phyloP scores from a whole-genome alignment of 1,140 invertebrate genomes.

The Frieseomelitta varia region DNA sequence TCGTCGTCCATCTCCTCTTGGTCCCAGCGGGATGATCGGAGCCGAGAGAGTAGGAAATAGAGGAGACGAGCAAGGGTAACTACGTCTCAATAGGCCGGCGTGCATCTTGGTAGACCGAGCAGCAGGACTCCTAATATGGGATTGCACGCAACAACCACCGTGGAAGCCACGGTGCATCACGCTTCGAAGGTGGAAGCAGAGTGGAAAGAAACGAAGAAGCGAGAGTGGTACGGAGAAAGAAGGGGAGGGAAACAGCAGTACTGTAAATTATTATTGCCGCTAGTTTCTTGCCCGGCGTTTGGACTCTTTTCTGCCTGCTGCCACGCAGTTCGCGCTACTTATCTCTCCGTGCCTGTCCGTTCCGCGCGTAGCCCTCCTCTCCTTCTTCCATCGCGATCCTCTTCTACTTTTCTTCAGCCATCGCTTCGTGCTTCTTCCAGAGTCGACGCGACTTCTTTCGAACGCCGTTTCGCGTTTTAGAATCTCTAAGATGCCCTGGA shows the following conservation, averaged over 20 bases:
- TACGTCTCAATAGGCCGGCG: slow-evolving; percentile 66
- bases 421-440: not conserved
- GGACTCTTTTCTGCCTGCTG: slow-evolving; percentile 40
- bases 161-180: slow-evolving; percentile 24
- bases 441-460: not conserved
- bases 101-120: slow-evolving; percentile 55
- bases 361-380: slow-evolving; percentile 6
- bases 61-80: slow-evolving; percentile 62
- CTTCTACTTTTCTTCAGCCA: not conserved
- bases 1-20: slow-evolving; percentile 18
- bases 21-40: slow-evolving; percentile 52
- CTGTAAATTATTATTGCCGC: slow-evolving; percentile 68
- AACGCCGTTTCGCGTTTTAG: too few species aligned
- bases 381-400: not conserved
- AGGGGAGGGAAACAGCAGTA: slow-evolving; percentile 47
- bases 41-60: slow-evolving; percentile 1
- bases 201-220: slow-evolving; percentile 1
- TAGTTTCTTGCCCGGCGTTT: slow-evolving; percentile 63
- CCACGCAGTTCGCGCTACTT: slow-evolving; percentile 61
- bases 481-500: too few species aligned
- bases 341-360: slow-evolving; percentile 51
- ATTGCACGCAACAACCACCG: slow-evolving; percentile 61
- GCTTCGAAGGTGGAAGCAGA: not conserved
- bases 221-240: not conserved
- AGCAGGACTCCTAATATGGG: slow-evolving; percentile 63